Evolutionary conservation across 2,888 invertebrate genomes (phyloP).

Genomic region (Rugalucina vietnamica): DNA sequence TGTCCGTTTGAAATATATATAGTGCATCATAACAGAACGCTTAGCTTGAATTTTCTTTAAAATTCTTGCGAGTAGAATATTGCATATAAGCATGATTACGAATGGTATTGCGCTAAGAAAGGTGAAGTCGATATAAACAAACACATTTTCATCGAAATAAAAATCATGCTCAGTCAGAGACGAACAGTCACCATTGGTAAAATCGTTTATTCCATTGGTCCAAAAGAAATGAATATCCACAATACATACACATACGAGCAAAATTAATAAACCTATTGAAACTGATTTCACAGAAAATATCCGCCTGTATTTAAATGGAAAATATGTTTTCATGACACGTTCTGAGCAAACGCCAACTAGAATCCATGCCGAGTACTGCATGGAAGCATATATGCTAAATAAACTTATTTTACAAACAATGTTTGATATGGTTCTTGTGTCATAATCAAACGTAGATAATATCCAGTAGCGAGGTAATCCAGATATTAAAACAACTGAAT

Average conservation of each 20-base stretch:
- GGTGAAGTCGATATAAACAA: slow-evolving; percentile 65
- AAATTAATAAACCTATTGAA: slow-evolving; percentile 35
- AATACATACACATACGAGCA: slow-evolving; percentile 35
- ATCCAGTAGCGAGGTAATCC: slow-evolving; percentile 64
- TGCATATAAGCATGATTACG: slow-evolving; percentile 60
- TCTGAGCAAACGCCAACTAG: slow-evolving; percentile 64
- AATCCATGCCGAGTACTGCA: slow-evolving; percentile 71
- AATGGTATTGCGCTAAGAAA: slow-evolving; percentile 61
- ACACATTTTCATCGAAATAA: slow-evolving; percentile 65
- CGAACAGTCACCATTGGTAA: slow-evolving; percentile 49
- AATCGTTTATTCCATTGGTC: slow-evolving; percentile 67
- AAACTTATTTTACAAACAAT: slow-evolving; percentile 64
- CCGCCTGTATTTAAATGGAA: slow-evolving; percentile 45
- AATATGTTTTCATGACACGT: slow-evolving; percentile 62
- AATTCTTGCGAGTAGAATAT: slow-evolving; percentile 50
- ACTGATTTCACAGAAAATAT: slow-evolving; percentile 48
- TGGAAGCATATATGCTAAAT: slow-evolving; percentile 66
- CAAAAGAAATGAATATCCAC: slow-evolving; percentile 59
- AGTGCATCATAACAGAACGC: slow-evolving; percentile 51
- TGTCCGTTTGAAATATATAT: slow-evolving; percentile 5
- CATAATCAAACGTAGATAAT: slow-evolving; percentile 46
- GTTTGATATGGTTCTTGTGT: slow-evolving; percentile 51
- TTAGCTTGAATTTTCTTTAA: slow-evolving; percentile 38
- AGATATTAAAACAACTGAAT: slow-evolving; percentile 59
- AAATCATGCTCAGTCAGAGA: slow-evolving; percentile 53